These are phyloP conservation scores for Elephas maximus DNA, from an alignment of 2,113 vertebrate species.

Conservation along the genomic window DNA sequence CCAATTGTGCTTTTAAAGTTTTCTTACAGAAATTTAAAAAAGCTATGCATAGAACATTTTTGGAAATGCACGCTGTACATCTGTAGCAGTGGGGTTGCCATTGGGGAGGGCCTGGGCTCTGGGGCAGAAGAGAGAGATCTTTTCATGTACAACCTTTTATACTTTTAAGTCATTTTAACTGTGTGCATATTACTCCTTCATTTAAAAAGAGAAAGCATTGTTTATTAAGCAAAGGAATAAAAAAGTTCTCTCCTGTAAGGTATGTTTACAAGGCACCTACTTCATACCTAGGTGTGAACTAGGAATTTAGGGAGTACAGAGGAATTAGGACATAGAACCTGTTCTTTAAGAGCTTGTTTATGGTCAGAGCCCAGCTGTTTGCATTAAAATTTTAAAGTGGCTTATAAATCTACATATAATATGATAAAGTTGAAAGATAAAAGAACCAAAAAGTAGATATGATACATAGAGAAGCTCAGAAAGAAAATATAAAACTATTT, in stretches of 20 bases:
- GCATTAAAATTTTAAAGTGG: conserved; percentile 27
- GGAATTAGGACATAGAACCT: background rate
- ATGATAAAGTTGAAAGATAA: background rate
- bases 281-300: background rate
- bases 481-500: background rate
- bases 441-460: background rate
- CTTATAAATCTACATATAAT: background rate
- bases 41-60: background rate
- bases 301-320: background rate
- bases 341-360: conserved; percentile 1
- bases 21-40: conserved; percentile 30
- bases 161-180: conserved; percentile 6
- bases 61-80: background rate
- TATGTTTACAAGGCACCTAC: background rate
- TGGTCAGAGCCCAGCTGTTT: background rate
- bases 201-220: background rate
- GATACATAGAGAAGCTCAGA: background rate
- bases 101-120: background rate
- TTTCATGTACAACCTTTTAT: background rate
- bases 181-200: background rate
- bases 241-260: background rate
- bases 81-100: background rate
- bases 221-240: conserved; percentile 26
- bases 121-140: background rate
- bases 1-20: conserved; percentile 10